A percentile compares a stretch with the other conserved stretches of the same genome.
phyloP scores from a whole-genome alignment of 2,888 invertebrate genomes.

The Drosophila helvetica region DNA sequence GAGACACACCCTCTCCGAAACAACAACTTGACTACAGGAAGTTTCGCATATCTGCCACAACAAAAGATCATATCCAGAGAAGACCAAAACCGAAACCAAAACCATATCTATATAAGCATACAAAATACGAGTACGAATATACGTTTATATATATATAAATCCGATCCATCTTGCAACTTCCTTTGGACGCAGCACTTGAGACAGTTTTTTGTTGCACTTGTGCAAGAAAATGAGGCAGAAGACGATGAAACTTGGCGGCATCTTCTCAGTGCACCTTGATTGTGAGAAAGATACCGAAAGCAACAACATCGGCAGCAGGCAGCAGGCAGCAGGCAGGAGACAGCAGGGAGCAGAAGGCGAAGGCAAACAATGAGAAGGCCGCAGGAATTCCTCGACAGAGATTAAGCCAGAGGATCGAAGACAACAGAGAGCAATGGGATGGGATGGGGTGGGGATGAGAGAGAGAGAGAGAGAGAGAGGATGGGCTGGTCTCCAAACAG shows the following conservation, averaged over 20 bases:
- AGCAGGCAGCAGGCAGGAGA: conserved; percentile 20
- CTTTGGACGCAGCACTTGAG: conserved; percentile 69
- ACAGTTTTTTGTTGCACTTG: conserved; percentile 65
- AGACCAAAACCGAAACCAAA: conserved; percentile 3
- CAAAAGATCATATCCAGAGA: conserved; percentile 64
- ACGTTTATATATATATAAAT: conserved; percentile 13
- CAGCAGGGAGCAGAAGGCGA: conserved; percentile 1
- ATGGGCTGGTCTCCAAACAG: conserved; percentile 61
- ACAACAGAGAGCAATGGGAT: background rate
- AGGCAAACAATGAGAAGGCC: conserved; percentile 75
- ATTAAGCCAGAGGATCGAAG: conserved; percentile 61
- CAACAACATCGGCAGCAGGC: conserved; percentile 48
- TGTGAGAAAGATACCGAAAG: conserved; percentile 78
- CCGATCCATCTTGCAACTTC: conserved; percentile 65
- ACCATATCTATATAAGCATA: conserved; percentile 28
- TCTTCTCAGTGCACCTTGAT: conserved; percentile 70
- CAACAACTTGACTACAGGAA: conserved; percentile 73
- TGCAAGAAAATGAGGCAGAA: conserved; percentile 11
- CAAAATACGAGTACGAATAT: conserved; percentile 1
- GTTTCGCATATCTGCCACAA: conserved; percentile 74
- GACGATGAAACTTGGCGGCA: conserved; percentile 42
- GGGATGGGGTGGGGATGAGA: background rate
- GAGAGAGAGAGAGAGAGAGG: conserved; percentile 9
- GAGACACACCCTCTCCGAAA: conserved; percentile 50
- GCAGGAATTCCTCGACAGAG: conserved; percentile 74